phyloP scores from a whole-genome alignment of 2,888 invertebrate genomes.

The Nebria brevicollis region DNA sequence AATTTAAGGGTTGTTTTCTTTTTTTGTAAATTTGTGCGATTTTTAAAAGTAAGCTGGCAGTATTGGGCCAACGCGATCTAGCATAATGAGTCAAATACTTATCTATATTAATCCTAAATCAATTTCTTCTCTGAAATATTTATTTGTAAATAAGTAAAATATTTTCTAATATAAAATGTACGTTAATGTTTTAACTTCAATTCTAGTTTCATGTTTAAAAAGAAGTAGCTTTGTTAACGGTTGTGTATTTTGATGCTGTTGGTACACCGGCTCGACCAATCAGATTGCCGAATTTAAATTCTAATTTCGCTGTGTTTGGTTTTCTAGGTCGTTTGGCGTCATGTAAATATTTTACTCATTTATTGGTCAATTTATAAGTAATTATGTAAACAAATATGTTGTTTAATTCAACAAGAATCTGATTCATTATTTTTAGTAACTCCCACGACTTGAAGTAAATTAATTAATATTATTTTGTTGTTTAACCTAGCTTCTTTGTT shows the following conservation, averaged over 20 bases:
- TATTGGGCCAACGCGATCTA: background rate
- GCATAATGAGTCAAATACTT: background rate
- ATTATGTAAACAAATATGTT: background rate
- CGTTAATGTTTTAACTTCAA: background rate
- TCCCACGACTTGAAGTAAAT: background rate
- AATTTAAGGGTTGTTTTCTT: background rate
- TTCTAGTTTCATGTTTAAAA: background rate
- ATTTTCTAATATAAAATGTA: background rate
- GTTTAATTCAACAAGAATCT: background rate
- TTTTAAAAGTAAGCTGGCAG: background rate
- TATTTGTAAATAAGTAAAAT: background rate
- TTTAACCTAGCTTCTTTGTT: conserved; percentile 35
- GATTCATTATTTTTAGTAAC: background rate
- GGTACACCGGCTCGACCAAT: background rate
- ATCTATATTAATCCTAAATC: background rate
- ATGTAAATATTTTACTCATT: background rate
- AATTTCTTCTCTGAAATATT: background rate
- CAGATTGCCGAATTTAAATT: background rate
- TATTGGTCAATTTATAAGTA: background rate
- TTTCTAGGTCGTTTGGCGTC: background rate
- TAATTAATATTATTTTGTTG: background rate
- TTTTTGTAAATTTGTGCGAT: background rate
- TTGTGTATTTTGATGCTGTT: background rate
- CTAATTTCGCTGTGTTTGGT: background rate
- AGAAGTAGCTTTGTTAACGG: background rate